Base-by-base conservation (phyloP, 2,888 invertebrate species). In the Actias luna region DNA sequence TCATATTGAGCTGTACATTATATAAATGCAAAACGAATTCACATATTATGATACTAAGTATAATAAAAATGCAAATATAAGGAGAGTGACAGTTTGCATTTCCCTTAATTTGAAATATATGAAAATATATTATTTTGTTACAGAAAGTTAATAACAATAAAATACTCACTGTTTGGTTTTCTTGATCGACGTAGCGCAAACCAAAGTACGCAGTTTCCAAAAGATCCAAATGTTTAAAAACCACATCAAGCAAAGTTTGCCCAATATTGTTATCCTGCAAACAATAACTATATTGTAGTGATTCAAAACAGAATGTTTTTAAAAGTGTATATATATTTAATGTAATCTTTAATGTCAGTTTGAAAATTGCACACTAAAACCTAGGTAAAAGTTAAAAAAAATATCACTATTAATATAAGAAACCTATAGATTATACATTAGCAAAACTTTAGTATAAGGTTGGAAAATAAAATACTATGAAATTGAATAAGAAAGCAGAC, bases 141-240 rank as follows among this genome's bases (percentile, higher is more conserved):
- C 36, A 36, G 36, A 39, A n/a, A 39, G 5, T 2, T n/a, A 7
- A 35, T 22, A 7, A 31, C 3, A 25, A 55, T 58, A 46, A 66
- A 71, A 63, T 62, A 85, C 95, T 95, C 94, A 98, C 98, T 93
- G 98, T 97, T 94, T 99, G 99, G 84, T 97, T 98, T 76, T 97
- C 97, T 78, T 96, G 95, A 87, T 99, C 98, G 66, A 99, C 94
- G 85, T 96, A 99, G 69, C 99, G 95, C 59, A 99, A 94, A 61
- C 99, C 99, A 87, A 99, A 99, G 91, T 99, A 99, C 69, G 98
- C 97, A 61, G 98, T 98, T 92, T 99, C 99, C 83, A 98, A 93
- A 64, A 99, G 94, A 92, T 99, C 98, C 76, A 99, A 94, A 85
- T 98, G 97, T 74, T 96, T 95, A 89, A 97, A 98, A 60, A 98